A percentile compares a stretch with the other conserved stretches of the same genome.
Conservation (phyloP, 1,140 invertebrate genomes). For the Drosophila oshimai region DNA sequence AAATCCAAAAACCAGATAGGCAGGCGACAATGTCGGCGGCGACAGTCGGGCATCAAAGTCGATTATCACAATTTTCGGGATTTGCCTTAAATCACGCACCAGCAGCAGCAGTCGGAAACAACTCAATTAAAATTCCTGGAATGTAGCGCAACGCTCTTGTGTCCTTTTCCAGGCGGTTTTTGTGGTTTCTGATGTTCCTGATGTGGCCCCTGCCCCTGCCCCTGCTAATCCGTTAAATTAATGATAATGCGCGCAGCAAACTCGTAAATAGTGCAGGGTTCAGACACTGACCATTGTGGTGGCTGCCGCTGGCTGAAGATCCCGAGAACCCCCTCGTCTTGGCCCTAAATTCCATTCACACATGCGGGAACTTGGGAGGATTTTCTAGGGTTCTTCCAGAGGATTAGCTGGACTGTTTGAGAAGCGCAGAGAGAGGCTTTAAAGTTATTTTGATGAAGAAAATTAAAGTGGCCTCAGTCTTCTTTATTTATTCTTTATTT, state of each 20-base stretch:
- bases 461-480: no score
- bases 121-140: constrained; percentile 76
- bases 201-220: constrained; percentile 30
- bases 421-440: not conserved
- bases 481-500: no score
- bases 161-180: constrained; percentile 45
- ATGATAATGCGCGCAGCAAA: constrained; percentile 70
- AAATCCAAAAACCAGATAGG: constrained; percentile 1
- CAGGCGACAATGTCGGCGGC: constrained; percentile 24
- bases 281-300: constrained; percentile 10
- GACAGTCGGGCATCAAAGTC: constrained; percentile 66
- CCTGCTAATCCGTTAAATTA: constrained; percentile 70
- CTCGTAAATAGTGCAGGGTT: constrained; percentile 48
- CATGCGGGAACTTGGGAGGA: not conserved
- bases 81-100: constrained; percentile 77
- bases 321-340: not conserved
- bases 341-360: constrained; percentile 21
- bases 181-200: constrained; percentile 71
- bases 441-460: not conserved
- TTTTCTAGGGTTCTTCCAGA: not conserved
- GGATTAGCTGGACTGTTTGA: constrained; percentile 1
- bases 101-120: constrained; percentile 21
- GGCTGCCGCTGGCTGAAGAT: not conserved
- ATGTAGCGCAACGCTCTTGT: constrained; percentile 32
- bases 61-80: constrained; percentile 77